Evolutionary conservation across 2,888 invertebrate genomes (phyloP).

Genomic region (Venusia cambrica): DNA sequence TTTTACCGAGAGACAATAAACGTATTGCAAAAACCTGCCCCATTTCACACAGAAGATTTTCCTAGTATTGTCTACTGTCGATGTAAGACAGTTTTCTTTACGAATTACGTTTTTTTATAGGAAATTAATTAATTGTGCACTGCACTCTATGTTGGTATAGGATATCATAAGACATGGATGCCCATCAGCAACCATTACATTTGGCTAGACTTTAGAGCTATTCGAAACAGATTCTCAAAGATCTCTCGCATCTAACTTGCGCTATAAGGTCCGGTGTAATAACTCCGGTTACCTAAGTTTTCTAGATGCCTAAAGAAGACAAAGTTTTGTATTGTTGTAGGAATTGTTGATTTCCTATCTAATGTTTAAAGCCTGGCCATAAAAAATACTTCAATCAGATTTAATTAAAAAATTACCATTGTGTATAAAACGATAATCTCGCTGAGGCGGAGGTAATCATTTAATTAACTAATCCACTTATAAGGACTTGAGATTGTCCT

Average conservation of each 20-base stretch:
- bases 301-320: no score
- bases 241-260: no score
- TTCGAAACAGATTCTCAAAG: no score
- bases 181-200: no score
- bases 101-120: conserved; percentile 5
- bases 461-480: conserved; percentile 5
- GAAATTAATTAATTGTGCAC: no score
- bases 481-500: conserved; percentile 6
- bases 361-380: no score
- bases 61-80: conserved; percentile 55
- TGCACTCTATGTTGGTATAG: no score
- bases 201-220: no score
- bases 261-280: no score
- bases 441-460: conserved; percentile 10
- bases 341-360: not conserved
- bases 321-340: conserved; percentile 6
- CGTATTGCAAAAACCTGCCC: conserved; percentile 57
- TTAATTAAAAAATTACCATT: not conserved
- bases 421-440: conserved; percentile 8
- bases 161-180: no score
- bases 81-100: conserved; percentile 16
- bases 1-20: conserved; percentile 13
- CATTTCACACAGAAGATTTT: conserved; percentile 63
- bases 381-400: no score
- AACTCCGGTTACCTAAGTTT: no score